A percentile compares a stretch with the other conserved stretches of the same genome.
Conservation (phyloP, 2,797 vertebrate genomes). For the Sebastes kiyomatsui region DNA sequence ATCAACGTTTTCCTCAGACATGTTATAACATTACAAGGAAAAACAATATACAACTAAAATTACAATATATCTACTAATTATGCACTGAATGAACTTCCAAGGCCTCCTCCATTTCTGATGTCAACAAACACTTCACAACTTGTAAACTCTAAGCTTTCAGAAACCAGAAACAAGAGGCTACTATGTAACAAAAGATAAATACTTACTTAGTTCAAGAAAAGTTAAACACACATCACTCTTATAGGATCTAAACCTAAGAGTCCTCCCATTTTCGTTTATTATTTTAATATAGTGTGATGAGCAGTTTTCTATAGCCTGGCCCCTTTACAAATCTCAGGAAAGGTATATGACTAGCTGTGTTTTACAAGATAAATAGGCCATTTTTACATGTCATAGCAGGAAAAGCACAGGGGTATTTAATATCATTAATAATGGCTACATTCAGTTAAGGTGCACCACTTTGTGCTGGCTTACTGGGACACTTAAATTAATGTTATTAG, state of each 20-base stretch:
- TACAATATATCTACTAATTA: too few relatives aligned
- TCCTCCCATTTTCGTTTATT: too few relatives aligned
- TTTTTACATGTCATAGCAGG: background rate
- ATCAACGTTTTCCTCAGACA: too few relatives aligned
- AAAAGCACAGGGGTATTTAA: background rate
- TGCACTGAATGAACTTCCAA: too few relatives aligned
- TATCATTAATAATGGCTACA: background rate
- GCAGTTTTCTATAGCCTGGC: too few relatives aligned
- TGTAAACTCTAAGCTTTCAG: too few relatives aligned
- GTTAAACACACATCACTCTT: background rate
- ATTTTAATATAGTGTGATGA: too few relatives aligned
- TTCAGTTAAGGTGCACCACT: background rate
- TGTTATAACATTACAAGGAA: too few relatives aligned
- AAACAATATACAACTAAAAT: too few relatives aligned
- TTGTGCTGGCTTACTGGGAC: background rate
- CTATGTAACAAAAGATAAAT: background rate
- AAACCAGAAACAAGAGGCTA: background rate
- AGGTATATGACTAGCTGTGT: background rate
- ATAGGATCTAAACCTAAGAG: too few relatives aligned
- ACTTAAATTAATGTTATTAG: constrained; percentile 12
- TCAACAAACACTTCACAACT: too few relatives aligned
- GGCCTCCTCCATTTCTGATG: too few relatives aligned
- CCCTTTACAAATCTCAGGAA: background rate
- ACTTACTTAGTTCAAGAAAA: background rate
- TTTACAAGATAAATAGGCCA: background rate